Conservation (phyloP, 2,797 vertebrate species). For the Streptopelia turtur region DNA sequence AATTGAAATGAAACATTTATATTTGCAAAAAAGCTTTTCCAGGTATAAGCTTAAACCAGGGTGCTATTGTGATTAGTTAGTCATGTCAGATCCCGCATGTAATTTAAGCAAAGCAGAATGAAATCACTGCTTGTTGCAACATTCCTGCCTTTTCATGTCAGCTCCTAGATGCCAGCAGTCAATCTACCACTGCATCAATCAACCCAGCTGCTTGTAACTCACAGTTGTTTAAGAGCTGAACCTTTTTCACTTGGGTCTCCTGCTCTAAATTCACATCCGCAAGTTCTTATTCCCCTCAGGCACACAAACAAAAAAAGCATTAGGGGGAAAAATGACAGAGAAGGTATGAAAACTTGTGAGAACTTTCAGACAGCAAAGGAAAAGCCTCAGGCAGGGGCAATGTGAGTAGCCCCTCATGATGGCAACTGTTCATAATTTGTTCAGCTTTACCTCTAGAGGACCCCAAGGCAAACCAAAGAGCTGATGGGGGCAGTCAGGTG, state of each 20-base stretch:
- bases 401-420: background rate
- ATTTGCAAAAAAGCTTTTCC: background rate
- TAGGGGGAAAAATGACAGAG: background rate
- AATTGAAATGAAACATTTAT: background rate
- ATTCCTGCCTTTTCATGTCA: background rate
- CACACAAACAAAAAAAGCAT: background rate
- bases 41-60: background rate
- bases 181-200: background rate
- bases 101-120: background rate
- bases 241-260: background rate
- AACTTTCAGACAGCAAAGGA: background rate
- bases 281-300: background rate
- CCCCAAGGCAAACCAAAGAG: background rate
- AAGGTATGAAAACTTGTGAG: background rate
- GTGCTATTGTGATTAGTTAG: background rate
- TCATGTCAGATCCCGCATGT: background rate
- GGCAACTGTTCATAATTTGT: background rate
- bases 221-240: background rate
- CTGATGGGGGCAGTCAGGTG: background rate
- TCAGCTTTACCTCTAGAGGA: background rate
- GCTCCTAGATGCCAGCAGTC: background rate
- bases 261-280: background rate
- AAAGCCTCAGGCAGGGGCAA: background rate
- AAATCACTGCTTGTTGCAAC: slow-evolving; percentile 23
- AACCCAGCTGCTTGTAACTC: slow-evolving; percentile 1